Evolutionary conservation across 2,113 vertebrate genomes (phyloP).

Genomic region (Rhinogobius similis): DNA sequence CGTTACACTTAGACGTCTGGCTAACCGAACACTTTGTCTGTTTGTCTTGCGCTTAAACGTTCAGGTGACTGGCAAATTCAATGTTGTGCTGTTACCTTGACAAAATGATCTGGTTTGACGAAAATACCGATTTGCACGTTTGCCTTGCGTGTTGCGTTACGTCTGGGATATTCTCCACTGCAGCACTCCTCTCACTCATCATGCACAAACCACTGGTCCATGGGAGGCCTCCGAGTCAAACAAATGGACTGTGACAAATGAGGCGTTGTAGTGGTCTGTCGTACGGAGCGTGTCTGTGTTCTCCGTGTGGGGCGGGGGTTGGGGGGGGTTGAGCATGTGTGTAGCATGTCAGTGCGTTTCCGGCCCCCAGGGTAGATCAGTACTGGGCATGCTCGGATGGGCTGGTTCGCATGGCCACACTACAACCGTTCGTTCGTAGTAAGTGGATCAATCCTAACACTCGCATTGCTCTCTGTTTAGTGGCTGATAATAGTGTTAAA

Average conservation of each 20-base stretch:
- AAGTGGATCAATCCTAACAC: constrained; percentile 4
- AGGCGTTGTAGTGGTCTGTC: background rate
- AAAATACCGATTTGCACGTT: no score
- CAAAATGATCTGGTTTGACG: no score
- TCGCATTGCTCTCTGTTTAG: background rate
- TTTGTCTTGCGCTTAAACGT: no score
- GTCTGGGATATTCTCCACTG: no score
- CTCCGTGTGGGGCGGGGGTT: background rate
- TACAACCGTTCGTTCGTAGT: background rate
- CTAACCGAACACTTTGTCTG: no score
- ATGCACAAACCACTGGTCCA: background rate
- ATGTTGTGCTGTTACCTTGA: no score
- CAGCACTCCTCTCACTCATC: background rate
- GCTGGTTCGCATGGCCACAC: background rate
- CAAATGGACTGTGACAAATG: constrained; percentile 6
- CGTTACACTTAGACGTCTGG: no score
- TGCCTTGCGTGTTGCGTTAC: no score
- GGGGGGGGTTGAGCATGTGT: constrained; percentile 23
- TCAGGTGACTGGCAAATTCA: no score
- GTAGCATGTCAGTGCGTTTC: constrained; percentile 10
- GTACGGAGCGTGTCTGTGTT: background rate
- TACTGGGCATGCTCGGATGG: constrained; percentile 27
- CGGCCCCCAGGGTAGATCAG: constrained; percentile 33
- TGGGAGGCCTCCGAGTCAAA: background rate
- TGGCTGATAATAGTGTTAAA: no score